Evolutionary conservation across 1,140 invertebrate genomes (phyloP), one percentile per base, ranked within the genome.

Genomic region (Conopomorpha cramerella): DNA sequence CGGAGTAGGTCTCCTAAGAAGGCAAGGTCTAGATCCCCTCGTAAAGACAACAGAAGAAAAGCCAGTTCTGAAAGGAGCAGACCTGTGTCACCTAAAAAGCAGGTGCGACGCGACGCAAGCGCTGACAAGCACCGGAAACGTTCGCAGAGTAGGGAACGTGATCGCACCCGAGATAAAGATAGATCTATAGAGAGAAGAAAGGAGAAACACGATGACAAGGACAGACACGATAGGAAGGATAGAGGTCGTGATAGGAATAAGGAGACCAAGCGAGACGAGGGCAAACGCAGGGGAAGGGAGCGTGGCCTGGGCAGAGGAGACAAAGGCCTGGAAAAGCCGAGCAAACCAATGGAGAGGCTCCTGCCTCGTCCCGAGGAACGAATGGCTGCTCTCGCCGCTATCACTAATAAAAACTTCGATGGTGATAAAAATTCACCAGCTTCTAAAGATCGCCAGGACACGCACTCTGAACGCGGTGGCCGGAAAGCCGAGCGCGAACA

Each of bases 171-270:
- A 13, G 73, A 79, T 42, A 78, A 77, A 57, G 72, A 78, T 33
- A 63, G 71, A 36, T 78, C 77, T 16, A 44, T 74, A 38, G 77
- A 79, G 46, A 65, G 64, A 45, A 59, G 74, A 38, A 79, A 79
- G 57, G 77, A 79, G 40, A 78, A 77, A 49, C 70, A 78, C 45
- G 73, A 77, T 41, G 77, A 79, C 16, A 79, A 77, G 53, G 77
- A 79, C 30, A 60, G 74, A 30, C 63, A 80, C 41, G 77, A 82
- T 6, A 70, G 84, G 18, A 83, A 46, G 76, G 85, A 60, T 78
- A 73, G 84, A 36, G 84, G 85, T 38, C 66, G 84, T 3, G 84
- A 86, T 43, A 71, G 85, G 38, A 61, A 81, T 41, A 77, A 77
- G 50, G 74, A 78, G 37, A 51, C 36, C 31, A 78, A 80, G 56